phyloP scores from a whole-genome alignment of 2,113 vertebrate species.

The Nibea coibor region DNA sequence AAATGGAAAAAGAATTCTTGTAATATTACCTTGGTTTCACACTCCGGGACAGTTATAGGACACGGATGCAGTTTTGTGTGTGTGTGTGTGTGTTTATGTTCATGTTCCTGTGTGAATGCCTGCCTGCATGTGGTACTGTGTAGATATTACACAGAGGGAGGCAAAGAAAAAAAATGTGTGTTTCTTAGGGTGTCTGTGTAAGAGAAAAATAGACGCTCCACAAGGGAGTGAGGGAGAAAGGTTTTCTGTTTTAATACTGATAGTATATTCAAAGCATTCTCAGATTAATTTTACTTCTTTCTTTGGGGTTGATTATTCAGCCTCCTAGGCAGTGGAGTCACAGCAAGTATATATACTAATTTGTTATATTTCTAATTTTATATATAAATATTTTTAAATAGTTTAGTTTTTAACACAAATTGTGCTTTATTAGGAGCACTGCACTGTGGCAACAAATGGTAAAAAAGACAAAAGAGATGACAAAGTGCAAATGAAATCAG shows the following conservation, averaged over 20 bases:
- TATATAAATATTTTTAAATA: background rate
- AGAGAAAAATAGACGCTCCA: conserved; percentile 12
- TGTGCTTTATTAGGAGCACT: background rate
- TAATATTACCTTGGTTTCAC: conserved; percentile 52
- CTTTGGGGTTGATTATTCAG: background rate
- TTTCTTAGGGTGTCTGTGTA: conserved; percentile 23
- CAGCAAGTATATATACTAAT: background rate
- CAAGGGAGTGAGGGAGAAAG: background rate
- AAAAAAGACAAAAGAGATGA: background rate
- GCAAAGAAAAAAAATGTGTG: background rate
- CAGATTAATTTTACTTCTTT: background rate
- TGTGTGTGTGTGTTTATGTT: background rate
- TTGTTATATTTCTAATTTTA: background rate
- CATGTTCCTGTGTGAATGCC: conserved; percentile 18
- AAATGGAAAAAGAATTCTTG: conserved; percentile 65
- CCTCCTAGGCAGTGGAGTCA: background rate
- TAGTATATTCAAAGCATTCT: conserved; percentile 2
- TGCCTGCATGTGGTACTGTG: conserved; percentile 17
- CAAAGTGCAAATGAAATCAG: background rate
- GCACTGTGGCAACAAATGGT: background rate
- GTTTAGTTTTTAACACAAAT: background rate
- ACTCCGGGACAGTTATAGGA: conserved; percentile 27
- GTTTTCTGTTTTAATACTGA: conserved; percentile 12
- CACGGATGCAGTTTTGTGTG: conserved; percentile 19
- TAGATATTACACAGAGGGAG: conserved; percentile 42